These are phyloP conservation scores for Aleiodes alternator DNA, from an alignment of 2,888 invertebrate genomes.

Conservation along the genomic window DNA sequence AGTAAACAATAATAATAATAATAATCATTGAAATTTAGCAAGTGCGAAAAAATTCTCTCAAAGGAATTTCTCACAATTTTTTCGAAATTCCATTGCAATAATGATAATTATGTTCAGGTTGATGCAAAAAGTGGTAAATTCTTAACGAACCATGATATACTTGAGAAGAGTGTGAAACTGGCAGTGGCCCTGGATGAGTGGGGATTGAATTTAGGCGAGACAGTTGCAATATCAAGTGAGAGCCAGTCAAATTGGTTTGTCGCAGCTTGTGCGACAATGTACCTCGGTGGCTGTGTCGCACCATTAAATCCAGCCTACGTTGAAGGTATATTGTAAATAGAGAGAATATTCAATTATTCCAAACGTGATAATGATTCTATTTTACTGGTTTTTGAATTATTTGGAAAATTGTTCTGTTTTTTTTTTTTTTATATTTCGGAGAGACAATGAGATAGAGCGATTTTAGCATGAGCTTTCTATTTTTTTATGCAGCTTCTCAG, in stretches of 20 bases:
- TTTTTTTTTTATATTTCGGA: background rate
- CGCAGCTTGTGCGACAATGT: constrained; percentile 60
- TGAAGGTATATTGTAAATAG: constrained; percentile 59
- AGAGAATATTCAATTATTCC: background rate
- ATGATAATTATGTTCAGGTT: constrained; percentile 48
- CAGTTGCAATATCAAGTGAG: constrained; percentile 57
- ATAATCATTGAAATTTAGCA: background rate
- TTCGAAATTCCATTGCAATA: too few species aligned
- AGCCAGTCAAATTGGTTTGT: constrained; percentile 58
- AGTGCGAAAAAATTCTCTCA: background rate
- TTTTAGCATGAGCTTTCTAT: background rate
- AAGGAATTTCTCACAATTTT: background rate
- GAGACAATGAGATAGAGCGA: background rate
- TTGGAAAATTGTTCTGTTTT: too few species aligned
- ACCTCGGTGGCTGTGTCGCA: constrained; percentile 61
- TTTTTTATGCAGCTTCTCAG: background rate
- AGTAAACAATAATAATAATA: background rate
- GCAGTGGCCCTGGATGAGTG: constrained; percentile 52
- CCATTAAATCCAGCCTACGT: constrained; percentile 66
- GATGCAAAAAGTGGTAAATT: constrained; percentile 55
- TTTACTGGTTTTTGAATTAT: background rate
- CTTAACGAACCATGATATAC: constrained; percentile 56
- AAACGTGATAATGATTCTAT: background rate
- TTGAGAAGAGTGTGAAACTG: constrained; percentile 58
- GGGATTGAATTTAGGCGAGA: constrained; percentile 59